Conservation (phyloP, 2,888 invertebrate species). For the Branchipolynoe longqiensis region DNA sequence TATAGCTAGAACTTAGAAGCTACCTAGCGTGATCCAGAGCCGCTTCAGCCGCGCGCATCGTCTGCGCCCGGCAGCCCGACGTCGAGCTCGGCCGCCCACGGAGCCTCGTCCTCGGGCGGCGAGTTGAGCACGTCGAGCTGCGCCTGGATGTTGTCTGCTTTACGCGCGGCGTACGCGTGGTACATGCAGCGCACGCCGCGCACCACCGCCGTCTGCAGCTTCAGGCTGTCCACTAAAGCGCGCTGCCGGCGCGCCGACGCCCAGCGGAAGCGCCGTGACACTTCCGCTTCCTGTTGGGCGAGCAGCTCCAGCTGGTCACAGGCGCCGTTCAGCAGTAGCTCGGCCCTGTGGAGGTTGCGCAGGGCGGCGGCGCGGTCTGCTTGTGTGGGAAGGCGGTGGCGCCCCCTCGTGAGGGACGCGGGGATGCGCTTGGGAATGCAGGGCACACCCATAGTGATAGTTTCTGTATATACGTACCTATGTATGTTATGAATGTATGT, state of each 20-base stretch:
- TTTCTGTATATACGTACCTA: no score
- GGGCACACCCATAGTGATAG: no score
- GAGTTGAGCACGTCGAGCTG: not conserved
- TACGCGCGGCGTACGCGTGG: not conserved
- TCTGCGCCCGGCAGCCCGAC: not conserved
- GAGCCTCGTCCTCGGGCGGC: not conserved
- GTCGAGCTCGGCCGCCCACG: not conserved
- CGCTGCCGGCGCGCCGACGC: not conserved
- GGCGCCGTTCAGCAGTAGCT: not conserved
- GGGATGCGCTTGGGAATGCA: not conserved
- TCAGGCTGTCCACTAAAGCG: slow-evolving; percentile 18
- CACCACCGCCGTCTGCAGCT: slow-evolving; percentile 24
- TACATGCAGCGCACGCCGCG: slow-evolving; percentile 22
- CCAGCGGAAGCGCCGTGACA: not conserved
- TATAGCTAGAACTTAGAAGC: no score
- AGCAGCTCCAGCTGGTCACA: slow-evolving; percentile 33
- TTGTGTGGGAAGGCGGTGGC: not conserved
- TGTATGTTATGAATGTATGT: no score
- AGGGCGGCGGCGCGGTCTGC: not conserved
- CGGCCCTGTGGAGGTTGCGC: not conserved
- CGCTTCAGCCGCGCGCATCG: no score
- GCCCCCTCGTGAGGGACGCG: not conserved
- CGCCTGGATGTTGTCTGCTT: slow-evolving; percentile 1
- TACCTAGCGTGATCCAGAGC: no score
- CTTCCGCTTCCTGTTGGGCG: not conserved